Evolutionary conservation across 2,888 invertebrate genomes (phyloP).

Genomic region (Gandaritis pyraliata): DNA sequence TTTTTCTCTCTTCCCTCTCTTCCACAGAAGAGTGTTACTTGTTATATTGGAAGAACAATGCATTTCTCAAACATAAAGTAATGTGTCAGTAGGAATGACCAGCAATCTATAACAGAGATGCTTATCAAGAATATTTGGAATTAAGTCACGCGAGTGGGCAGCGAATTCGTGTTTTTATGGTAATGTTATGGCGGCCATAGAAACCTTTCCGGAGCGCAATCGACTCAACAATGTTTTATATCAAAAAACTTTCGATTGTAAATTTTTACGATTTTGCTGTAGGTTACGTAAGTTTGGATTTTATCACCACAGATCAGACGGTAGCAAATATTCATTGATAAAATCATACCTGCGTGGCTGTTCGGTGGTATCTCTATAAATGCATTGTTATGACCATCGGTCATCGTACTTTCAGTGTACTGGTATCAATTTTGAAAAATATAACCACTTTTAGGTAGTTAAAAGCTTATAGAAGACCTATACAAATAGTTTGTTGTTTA

Average conservation of each 20-base stretch:
- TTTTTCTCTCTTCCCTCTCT: too few species aligned
- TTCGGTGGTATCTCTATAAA: too few species aligned
- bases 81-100: slow-evolving; percentile 51
- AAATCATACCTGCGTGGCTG: background rate
- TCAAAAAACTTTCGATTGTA: slow-evolving; percentile 58
- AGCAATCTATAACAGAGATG: slow-evolving; percentile 58
- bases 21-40: too few species aligned
- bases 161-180: slow-evolving; percentile 66
- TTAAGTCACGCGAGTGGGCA: slow-evolving; percentile 69
- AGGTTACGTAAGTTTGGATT: slow-evolving; percentile 35
- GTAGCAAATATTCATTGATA: slow-evolving; percentile 20
- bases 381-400: too few species aligned
- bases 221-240: slow-evolving; percentile 62
- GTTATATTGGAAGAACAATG: too few species aligned
- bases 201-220: slow-evolving; percentile 58
- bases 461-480: too few species aligned
- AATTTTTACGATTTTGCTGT: slow-evolving; percentile 47
- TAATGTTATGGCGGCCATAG: slow-evolving; percentile 67
- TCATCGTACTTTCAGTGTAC: too few species aligned
- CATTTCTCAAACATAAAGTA: too few species aligned
- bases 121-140: slow-evolving; percentile 69
- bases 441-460: too few species aligned
- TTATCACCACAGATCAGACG: slow-evolving; percentile 34
- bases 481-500: too few species aligned
- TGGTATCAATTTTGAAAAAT: too few species aligned